Base-by-base conservation (phyloP, 2,888 invertebrate species). In the Tholera decimalis region DNA sequence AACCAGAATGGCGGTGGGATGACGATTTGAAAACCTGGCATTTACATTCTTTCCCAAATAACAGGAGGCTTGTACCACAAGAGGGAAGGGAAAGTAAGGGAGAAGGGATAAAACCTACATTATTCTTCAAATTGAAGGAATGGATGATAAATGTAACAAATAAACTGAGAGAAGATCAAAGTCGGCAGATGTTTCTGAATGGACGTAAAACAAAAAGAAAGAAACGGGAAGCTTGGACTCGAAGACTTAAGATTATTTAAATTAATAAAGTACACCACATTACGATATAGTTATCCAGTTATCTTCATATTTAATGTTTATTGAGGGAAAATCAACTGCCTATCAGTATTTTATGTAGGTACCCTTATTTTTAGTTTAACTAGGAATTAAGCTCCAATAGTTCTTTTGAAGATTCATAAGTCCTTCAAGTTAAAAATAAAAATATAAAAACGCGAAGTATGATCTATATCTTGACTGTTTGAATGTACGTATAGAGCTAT, bases 1-100 rank as follows among this genome's bases (percentile, higher is more conserved):
- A 86, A 49, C 96, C 96, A 24, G 93, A 96, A 18, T 96, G 96
- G 96, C 95, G 95, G 74, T 96, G 96, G 96, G 96, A 96, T 83
- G 92, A 96, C 37, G 88, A 93, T 53, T 92, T 96, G 30, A 96
- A 96, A 87, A 94, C 95, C 1, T 96, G 96, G 96, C 89, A 92
- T 56, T 85, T 92, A 41, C 85, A 94, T 67, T 88, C 91, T 0
- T 91, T 91, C 62, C 90, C 93, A 22, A 91, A 94, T 80, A 89
- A 89, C 59, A 86, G 90, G 43, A 87, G 75, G 54, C 85, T 87
- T 75, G 66, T 78, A 26, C 79, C 85, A 39, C 79, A 77, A 61
- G 63, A 61, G 6, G 66, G 46, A 6, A 78, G 79, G 67, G 62
- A 43, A 46, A 88, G 75, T 59, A 84, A 80, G 41, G 86, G 88